A percentile compares a stretch with the other conserved stretches of the same genome.
Conservation (phyloP, 30 jellyfish, hydroid and myxozoan genomes). For the Hydractinia echinata region DNA sequence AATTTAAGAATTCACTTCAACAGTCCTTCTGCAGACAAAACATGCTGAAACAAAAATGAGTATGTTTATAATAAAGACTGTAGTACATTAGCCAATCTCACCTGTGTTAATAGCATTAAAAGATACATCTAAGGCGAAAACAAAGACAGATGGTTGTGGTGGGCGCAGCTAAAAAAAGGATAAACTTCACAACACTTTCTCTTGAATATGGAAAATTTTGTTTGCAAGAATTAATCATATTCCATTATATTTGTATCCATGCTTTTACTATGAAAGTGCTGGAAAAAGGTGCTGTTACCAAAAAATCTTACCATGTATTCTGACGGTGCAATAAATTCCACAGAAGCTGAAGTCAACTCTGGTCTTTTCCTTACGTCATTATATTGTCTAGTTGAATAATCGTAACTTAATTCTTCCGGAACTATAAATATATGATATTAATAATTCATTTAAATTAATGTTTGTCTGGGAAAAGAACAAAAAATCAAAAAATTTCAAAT, state of each 20-base stretch:
- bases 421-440: constrained; percentile 34
- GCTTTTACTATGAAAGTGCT: not conserved
- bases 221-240: not conserved
- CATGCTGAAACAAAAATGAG: too few relatives aligned
- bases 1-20: too few relatives aligned
- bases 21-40: too few relatives aligned
- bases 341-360: constrained; percentile 54
- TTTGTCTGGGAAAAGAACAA: not conserved
- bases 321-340: constrained; percentile 85
- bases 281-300: not conserved
- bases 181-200: too few relatives aligned
- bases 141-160: constrained; percentile 85
- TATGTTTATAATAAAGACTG: too few relatives aligned
- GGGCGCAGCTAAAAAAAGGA: constrained; percentile 63
- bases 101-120: constrained; percentile 85
- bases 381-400: constrained; percentile 58
- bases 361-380: constrained; percentile 75
- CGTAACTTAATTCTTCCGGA: constrained; percentile 74
- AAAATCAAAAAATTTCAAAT: not conserved
- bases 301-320: constrained; percentile 71
- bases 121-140: constrained; percentile 79
- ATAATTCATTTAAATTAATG: not conserved
- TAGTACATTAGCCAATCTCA: not conserved
- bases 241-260: not conserved
- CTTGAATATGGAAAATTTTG: not conserved